Evolutionary conservation across 37 sponge, comb jelly and placozoan genomes (phyloP).

Genomic region (Beroe forskalii): DNA sequence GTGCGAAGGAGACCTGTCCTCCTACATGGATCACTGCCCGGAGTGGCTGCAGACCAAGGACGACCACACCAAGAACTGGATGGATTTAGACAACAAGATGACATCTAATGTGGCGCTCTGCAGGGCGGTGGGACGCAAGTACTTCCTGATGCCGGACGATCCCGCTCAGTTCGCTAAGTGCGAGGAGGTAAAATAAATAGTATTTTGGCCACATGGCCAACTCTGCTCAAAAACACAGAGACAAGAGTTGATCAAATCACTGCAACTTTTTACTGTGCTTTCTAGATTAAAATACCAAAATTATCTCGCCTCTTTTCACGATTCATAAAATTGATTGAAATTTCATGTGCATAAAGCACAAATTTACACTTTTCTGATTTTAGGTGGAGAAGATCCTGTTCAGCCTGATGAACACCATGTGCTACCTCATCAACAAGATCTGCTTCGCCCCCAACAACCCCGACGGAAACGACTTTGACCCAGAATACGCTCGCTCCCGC

Average conservation of each 20-base stretch:
- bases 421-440: slow-evolving; percentile 56
- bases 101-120: neutral
- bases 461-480: slow-evolving; percentile 26
- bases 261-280: no score
- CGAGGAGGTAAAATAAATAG: no score
- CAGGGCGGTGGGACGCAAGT: neutral
- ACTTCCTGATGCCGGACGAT: slow-evolving; percentile 36
- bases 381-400: slow-evolving; percentile 26
- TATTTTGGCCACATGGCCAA: no score
- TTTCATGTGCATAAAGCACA: no score
- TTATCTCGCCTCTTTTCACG: no score
- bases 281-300: no score
- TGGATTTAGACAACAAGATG: slow-evolving; percentile 58
- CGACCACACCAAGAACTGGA: slow-evolving; percentile 44
- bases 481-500: slow-evolving; percentile 18
- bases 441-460: slow-evolving; percentile 47
- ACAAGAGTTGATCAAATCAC: no score
- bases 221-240: no score
- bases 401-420: slow-evolving; percentile 43
- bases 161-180: slow-evolving; percentile 4
- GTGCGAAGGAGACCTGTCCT: neutral
- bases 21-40: slow-evolving; percentile 56
- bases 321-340: no score
- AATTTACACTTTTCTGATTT: no score
- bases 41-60: slow-evolving; percentile 26